Percentiles rank a stretch among this genome's conserved stretches.
Conservation (phyloP, 2,888 invertebrate species). For the Dynastes maya region DNA sequence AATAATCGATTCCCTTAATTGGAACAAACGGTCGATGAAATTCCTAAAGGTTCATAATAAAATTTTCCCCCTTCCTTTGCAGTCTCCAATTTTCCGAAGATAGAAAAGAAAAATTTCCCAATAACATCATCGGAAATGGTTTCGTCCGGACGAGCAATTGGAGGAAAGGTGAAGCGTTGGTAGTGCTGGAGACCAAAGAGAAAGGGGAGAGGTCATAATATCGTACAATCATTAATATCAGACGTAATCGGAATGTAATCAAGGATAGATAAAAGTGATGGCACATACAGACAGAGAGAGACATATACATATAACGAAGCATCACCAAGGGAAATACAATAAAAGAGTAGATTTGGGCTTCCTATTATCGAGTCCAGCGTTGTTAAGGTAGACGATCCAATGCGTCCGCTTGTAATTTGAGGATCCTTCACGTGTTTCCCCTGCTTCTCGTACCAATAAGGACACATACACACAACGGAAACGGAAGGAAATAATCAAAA, state of each 20-base stretch:
- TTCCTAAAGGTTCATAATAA: slow-evolving; percentile 21
- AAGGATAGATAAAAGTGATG: slow-evolving; percentile 2
- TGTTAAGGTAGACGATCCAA: too few species aligned
- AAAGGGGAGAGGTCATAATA: not conserved
- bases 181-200: not conserved
- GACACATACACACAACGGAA: too few species aligned
- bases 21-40: slow-evolving; percentile 10
- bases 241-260: slow-evolving; percentile 10
- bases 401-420: too few species aligned
- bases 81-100: not conserved
- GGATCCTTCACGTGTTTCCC: too few species aligned
- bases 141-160: too few species aligned
- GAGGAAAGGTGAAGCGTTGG: too few species aligned
- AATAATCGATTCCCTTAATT: too few species aligned
- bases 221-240: slow-evolving; percentile 1
- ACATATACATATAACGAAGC: not conserved
- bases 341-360: not conserved
- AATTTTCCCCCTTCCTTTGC: slow-evolving; percentile 6
- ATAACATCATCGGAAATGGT: not conserved
- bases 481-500: too few species aligned
- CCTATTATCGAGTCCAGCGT: not conserved
- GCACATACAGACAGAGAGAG: not conserved
- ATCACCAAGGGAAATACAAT: not conserved
- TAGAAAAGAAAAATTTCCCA: slow-evolving; percentile 10
- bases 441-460: too few species aligned